Conservation (phyloP, 1,140 invertebrate species). For the Drosophila pseudoananassae region DNA sequence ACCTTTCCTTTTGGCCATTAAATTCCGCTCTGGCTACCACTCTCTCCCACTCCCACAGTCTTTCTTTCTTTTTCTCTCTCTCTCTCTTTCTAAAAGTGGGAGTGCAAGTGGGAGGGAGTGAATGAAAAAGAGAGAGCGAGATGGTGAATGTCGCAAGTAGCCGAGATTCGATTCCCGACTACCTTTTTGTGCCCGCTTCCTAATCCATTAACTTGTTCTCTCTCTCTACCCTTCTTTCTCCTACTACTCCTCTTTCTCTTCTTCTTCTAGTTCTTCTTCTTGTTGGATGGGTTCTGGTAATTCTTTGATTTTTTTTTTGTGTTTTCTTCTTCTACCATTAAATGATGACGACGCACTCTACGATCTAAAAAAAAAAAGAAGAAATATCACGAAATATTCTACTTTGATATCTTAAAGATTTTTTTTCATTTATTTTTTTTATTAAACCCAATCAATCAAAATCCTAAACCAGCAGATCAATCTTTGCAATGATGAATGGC, state of each 20-base stretch:
- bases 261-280: slow-evolving; percentile 4
- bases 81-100: background rate
- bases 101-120: slow-evolving; percentile 19
- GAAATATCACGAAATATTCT: slow-evolving; percentile 7
- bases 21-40: slow-evolving; percentile 56
- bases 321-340: slow-evolving; percentile 15
- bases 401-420: slow-evolving; percentile 14
- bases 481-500: slow-evolving; percentile 36
- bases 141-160: slow-evolving; percentile 18
- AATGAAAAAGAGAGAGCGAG: background rate
- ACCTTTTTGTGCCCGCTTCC: slow-evolving; percentile 49
- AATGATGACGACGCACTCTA: slow-evolving; percentile 48
- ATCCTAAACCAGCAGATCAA: slow-evolving; percentile 23
- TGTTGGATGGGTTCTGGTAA: slow-evolving; percentile 15
- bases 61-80: background rate
- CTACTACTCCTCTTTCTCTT: background rate
- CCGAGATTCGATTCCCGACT: slow-evolving; percentile 28
- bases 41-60: slow-evolving; percentile 1
- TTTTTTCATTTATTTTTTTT: slow-evolving; percentile 8
- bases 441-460: slow-evolving; percentile 46
- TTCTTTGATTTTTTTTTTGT: slow-evolving; percentile 5
- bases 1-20: slow-evolving; percentile 65
- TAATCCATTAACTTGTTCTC: slow-evolving; percentile 57
- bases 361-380: slow-evolving; percentile 9
- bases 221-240: background rate